Conservation (phyloP, 2,888 invertebrate species). For the Idaea straminata region DNA sequence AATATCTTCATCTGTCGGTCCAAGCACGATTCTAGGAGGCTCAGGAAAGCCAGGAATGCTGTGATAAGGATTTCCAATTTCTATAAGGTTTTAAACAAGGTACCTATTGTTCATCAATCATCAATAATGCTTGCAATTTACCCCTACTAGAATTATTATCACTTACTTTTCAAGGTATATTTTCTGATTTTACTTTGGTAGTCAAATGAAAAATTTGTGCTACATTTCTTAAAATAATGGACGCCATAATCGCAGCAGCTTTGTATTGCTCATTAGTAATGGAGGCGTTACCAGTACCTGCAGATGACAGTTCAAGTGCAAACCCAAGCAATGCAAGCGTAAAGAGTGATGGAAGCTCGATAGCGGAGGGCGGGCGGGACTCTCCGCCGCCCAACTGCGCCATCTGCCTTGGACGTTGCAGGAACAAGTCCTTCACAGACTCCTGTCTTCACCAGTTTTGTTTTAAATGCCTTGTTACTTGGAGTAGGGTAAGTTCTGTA, state of each 20-base stretch:
- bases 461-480: conserved; percentile 93
- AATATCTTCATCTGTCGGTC: conserved; percentile 11
- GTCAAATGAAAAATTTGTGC: not conserved
- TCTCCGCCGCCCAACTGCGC: conserved; percentile 94
- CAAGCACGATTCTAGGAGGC: not conserved
- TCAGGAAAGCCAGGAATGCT: not conserved
- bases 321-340: conserved; percentile 69
- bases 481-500: conserved; percentile 87
- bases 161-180: conserved; percentile 2
- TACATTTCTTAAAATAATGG: not conserved
- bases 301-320: conserved; percentile 58
- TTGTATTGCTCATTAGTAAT: conserved; percentile 35
- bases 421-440: conserved; percentile 94
- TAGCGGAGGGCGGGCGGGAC: conserved; percentile 53
- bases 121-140: not conserved
- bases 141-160: too few species aligned
- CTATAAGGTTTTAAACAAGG: not conserved
- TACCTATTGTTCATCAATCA: not conserved
- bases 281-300: conserved; percentile 56
- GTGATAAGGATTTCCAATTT: not conserved
- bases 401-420: conserved; percentile 92
- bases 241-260: not conserved
- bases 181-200: not conserved
- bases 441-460: conserved; percentile 97
- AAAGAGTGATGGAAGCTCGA: conserved; percentile 74